Evolutionary conservation across 2,888 invertebrate species (phyloP), one percentile per base, ranked within the genome.

Genomic region (Orthosia incerta): DNA sequence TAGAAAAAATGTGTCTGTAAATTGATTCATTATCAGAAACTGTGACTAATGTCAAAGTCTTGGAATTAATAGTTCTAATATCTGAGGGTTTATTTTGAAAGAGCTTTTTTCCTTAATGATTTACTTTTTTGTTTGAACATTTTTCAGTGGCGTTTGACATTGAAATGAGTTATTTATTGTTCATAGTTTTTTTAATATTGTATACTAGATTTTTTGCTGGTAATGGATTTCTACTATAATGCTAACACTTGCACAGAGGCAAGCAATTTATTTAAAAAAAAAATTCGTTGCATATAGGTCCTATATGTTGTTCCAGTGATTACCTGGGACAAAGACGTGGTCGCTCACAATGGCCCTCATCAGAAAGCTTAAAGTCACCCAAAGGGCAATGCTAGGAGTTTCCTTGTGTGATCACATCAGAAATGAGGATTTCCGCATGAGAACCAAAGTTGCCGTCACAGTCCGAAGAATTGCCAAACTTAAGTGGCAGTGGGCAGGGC

Each of bases 11-110:
- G 86, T 73, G 84, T 60, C 74, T 84, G 84, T 74, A 77, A 84
- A 86, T 86, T 86, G 86, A 86, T 87, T 86, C 86, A 86, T 86
- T 87, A 86, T 83, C 71, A 77, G 76, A 72, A 76, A 60, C 76
- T 77, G 72, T 84, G 82, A 86, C 79, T 84, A 77, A 77, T 82
- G 82, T 76, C 16, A 50, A 60, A 61, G 57, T 76, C 73, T 66
- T 53, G 4, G 66, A 68, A 81, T 82, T 77, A 64, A 80, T 80
- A 71, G 65, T 45, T 60, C 3, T 9, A 45, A 45, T 9, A 20
- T 67, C 46, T 81, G 71, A 15, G 69, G 15, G 16, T 39, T 18
- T 85, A 80, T 83, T 83, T 83, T 68, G 73, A 64, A 66, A 56
- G 5, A 23, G 5, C 5, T 80, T 80, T 83, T 80, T 80, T 76